phyloP scores from a whole-genome alignment of 2,797 vertebrate genomes.

The Crax fasciolata region DNA sequence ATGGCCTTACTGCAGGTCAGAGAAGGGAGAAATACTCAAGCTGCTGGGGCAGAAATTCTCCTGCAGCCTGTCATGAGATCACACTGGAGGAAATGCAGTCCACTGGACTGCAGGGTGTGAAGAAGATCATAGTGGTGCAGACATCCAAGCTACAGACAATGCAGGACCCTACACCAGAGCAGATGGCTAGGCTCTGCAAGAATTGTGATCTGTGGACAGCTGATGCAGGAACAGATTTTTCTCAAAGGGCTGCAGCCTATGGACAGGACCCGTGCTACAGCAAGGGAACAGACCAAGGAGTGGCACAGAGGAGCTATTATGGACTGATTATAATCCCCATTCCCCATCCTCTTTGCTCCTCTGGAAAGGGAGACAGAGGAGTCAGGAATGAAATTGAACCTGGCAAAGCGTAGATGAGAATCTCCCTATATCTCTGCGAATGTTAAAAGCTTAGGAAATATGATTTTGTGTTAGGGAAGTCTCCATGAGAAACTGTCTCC shows the following conservation, averaged over 20 bases:
- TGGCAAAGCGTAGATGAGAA: neutral
- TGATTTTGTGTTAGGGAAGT: neutral
- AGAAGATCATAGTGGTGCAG: accelerated
- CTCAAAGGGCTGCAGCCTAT: accelerated
- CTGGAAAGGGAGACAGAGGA: neutral
- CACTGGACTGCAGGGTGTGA: neutral
- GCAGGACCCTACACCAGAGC: neutral
- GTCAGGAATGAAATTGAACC: neutral
- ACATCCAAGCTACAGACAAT: accelerated
- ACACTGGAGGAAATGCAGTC: neutral
- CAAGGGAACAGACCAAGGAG: neutral
- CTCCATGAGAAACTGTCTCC: neutral
- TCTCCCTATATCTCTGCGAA: neutral
- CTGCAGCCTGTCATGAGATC: neutral
- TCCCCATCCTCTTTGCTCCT: accelerated
- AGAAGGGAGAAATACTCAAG: accelerated
- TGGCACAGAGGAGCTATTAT: accelerated
- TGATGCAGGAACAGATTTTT: neutral
- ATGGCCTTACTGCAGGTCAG: accelerated
- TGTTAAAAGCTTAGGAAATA: neutral
- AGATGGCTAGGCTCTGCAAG: neutral
- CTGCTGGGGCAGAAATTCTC: neutral
- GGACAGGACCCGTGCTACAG: neutral
- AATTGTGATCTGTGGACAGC: neutral
- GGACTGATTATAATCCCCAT: accelerated